Evolutionary conservation across 1,140 invertebrate genomes (phyloP).

Genomic region (Lepidurus couesii): DNA sequence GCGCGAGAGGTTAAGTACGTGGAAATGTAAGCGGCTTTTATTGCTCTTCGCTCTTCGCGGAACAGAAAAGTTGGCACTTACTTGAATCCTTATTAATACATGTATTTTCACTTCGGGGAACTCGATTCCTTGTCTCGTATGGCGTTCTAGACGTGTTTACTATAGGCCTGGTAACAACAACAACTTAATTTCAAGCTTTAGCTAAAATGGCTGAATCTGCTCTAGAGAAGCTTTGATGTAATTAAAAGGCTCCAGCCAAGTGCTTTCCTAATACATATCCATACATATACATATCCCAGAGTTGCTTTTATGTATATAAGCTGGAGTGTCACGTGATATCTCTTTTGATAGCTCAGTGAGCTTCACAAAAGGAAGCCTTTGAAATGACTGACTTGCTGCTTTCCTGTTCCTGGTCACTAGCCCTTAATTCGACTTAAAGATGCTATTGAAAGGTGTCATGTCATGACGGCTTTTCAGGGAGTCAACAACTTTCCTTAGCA

Average conservation of each 20-base stretch:
- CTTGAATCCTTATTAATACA: slow-evolving; percentile 1
- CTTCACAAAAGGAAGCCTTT: neutral
- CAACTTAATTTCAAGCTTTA: neutral
- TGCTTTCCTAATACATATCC: too few relatives aligned
- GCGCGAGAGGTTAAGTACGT: slow-evolving; percentile 20
- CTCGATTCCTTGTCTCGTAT: too few relatives aligned
- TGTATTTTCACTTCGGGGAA: neutral
- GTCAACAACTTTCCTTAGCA: too few relatives aligned
- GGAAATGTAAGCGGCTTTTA: slow-evolving; percentile 17
- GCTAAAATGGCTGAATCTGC: too few relatives aligned
- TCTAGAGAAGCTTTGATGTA: too few relatives aligned
- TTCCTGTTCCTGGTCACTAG: neutral
- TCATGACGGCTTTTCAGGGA: neutral
- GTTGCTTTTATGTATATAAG: too few relatives aligned
- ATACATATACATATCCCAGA: too few relatives aligned
- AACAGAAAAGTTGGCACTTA: neutral
- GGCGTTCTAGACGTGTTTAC: too few relatives aligned
- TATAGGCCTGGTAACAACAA: neutral
- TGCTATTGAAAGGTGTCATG: neutral
- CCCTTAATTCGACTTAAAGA: slow-evolving; percentile 10
- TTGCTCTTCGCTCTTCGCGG: neutral
- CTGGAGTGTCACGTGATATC: too few relatives aligned
- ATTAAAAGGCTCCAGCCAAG: too few relatives aligned
- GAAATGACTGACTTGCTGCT: neutral
- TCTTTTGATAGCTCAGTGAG: neutral